These are phyloP conservation scores for Eonycteris spelaea DNA, from an alignment of 2,113 vertebrate species.

Conservation along the genomic window DNA sequence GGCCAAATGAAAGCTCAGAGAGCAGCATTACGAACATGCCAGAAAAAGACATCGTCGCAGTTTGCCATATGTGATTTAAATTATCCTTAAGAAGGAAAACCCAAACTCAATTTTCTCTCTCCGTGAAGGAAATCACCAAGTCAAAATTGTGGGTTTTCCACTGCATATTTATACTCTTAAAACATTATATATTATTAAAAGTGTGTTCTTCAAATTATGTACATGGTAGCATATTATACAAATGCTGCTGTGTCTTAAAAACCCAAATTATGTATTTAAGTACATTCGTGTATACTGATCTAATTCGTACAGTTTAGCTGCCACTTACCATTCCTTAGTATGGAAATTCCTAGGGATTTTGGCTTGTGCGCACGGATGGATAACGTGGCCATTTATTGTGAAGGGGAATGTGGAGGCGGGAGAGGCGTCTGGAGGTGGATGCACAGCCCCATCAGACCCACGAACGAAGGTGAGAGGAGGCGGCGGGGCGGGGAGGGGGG, in stretches of 20 bases:
- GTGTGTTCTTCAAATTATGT: background rate
- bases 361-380: background rate
- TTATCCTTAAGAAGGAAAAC: background rate
- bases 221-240: background rate
- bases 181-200: background rate
- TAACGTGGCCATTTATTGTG: background rate
- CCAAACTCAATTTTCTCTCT: background rate
- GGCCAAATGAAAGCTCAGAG: background rate
- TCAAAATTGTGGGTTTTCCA: background rate
- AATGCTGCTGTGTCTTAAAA: background rate
- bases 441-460: background rate
- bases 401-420: background rate
- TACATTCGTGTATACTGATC: background rate
- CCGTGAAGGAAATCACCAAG: background rate
- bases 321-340: background rate
- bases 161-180: background rate
- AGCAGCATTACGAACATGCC: background rate
- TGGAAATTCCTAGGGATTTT: background rate
- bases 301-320: background rate
- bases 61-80: background rate
- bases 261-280: background rate
- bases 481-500: fast-evolving
- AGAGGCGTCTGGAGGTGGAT: too few relatives aligned
- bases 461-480: background rate
- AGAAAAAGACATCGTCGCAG: background rate